Evolutionary conservation across 2,888 invertebrate species (phyloP).

Genomic region (Aelia acuminata): DNA sequence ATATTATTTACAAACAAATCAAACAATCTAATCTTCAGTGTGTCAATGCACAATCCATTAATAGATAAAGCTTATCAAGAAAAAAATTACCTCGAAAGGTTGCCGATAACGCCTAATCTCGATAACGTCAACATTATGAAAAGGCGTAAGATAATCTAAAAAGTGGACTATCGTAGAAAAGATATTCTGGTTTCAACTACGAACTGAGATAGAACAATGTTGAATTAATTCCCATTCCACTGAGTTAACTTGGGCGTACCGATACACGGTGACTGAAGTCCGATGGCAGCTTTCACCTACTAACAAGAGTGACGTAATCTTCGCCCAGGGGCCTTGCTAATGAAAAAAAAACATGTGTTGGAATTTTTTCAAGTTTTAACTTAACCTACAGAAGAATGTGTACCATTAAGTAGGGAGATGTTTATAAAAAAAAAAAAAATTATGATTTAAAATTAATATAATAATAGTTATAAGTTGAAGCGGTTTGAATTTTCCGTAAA

Average conservation of each 20-base stretch:
- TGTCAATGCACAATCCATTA: constrained; percentile 40
- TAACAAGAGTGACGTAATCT: constrained; percentile 47
- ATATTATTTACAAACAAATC: constrained; percentile 28
- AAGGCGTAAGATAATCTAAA: neutral
- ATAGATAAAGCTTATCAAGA: constrained; percentile 43
- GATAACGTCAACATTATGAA: constrained; percentile 63
- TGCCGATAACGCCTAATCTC: constrained; percentile 64
- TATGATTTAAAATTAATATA: neutral
- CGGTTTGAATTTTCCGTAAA: neutral
- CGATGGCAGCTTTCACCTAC: neutral
- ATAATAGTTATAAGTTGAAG: neutral
- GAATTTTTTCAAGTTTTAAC: neutral
- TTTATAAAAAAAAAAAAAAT: too few relatives aligned
- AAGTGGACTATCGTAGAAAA: neutral
- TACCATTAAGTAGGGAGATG: neutral
- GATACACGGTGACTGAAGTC: neutral
- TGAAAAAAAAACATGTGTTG: constrained; percentile 34
- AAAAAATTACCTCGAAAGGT: constrained; percentile 64
- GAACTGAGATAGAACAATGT: neutral
- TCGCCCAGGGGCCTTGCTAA: constrained; percentile 35
- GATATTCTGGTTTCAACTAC: neutral
- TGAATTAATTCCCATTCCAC: constrained; percentile 45
- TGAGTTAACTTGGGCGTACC: neutral
- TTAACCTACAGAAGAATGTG: neutral
- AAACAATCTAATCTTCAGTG: neutral